phyloP scores from a whole-genome alignment of 2,797 vertebrate species.

The Gallinago stenura region DNA sequence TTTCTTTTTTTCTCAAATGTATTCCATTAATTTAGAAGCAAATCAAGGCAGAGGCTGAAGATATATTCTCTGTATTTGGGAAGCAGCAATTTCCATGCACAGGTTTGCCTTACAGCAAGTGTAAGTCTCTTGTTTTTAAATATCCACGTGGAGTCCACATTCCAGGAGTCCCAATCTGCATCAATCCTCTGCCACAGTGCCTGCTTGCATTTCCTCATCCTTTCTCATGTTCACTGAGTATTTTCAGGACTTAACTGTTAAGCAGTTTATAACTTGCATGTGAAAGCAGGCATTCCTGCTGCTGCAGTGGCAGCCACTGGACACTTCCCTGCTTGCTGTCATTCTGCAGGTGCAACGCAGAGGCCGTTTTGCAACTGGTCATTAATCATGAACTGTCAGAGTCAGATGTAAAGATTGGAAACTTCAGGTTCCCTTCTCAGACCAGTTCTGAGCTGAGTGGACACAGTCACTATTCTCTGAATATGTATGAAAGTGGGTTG shows the following conservation, averaged over 20 bases:
- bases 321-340: background rate
- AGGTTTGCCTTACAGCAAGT: conserved; percentile 42
- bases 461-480: background rate
- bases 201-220: background rate
- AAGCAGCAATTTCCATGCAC: conserved; percentile 26
- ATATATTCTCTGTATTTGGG: background rate
- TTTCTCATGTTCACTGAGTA: background rate
- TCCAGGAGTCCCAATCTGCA: background rate
- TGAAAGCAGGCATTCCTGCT: background rate
- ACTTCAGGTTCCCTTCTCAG: background rate
- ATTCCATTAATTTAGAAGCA: conserved; percentile 33
- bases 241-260: background rate
- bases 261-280: background rate
- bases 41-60: background rate
- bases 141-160: background rate
- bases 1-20: background rate
- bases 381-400: background rate
- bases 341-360: background rate
- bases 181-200: background rate
- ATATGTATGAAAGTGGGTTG: background rate
- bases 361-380: background rate
- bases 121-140: conserved; percentile 14
- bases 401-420: background rate
- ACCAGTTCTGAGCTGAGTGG: background rate
- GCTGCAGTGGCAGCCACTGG: background rate